Base-by-base conservation (phyloP, 2,797 vertebrate genomes). In the Acanthurus lineatus region DNA sequence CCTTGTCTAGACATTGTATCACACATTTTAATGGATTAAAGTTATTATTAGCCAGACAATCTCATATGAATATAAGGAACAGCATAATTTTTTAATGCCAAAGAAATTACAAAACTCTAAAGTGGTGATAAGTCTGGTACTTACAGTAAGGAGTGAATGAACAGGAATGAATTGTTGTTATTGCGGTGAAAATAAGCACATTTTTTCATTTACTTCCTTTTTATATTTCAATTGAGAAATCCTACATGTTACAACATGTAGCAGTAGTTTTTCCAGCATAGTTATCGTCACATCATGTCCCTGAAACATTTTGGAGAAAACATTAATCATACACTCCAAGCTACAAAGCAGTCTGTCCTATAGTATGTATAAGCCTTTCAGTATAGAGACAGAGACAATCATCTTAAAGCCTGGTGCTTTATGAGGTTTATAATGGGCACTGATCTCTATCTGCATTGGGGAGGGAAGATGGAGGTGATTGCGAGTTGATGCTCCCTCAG, bases 381-480 rank as follows among this genome's bases (percentile, higher is more conserved):
- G 68, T 51, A 57, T 48, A 44, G 65, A 54, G 75, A 19, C 28
- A n/a, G 57, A 77, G 71, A 89, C 79, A 85, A 83, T 92, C 81
- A 85, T 90, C 79, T 86, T 78, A 82, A 89, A 86, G 83, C 76
- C 58, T 53, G 65, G 77, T 86, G 86, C 82, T 91, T 92, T 85
- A 85, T 92, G 84, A 88, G 89, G 64, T 87, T 88, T 84, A 89
- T 90, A 90, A 93, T 90, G 71, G 84, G 81, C 72, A 44, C 84
- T 91, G 93, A 94, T 94, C 88, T 88, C 57, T 87, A 94, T 92
- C 92, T 87, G 91, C 74, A 83, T 73, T 78, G 73, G 64, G 83
- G 78, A 87, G 85, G 90, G 86, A 77, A 90, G 93, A 91, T 89
- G 82, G 75, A 77, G 86, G 87, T 93, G 93, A 95, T 94, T 93